Percentiles rank a stretch among this genome's conserved stretches.
phyloP scores from a whole-genome alignment of 2,113 vertebrate genomes.

The Chunga burmeisteri region DNA sequence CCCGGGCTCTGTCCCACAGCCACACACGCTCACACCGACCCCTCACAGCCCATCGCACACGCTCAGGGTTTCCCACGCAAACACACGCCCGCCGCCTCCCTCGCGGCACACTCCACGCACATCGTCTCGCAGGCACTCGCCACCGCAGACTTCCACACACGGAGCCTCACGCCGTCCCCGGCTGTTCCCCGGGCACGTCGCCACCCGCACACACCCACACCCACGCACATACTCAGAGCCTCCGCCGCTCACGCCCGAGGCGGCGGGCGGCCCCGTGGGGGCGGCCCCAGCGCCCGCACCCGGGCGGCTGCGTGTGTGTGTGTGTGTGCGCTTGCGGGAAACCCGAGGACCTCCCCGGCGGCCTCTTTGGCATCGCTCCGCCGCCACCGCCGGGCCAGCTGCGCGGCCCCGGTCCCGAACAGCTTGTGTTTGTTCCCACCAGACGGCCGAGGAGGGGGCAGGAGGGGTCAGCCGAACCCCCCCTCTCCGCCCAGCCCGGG shows the following conservation, averaged over 20 bases:
- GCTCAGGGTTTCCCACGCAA: background rate
- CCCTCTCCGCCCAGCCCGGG: background rate
- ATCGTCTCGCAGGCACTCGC: background rate
- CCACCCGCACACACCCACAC: background rate
- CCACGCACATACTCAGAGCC: background rate
- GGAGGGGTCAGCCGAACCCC: background rate
- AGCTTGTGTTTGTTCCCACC: conserved; percentile 31
- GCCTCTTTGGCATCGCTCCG: conserved; percentile 21
- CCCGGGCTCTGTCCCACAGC: background rate
- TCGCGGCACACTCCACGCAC: background rate
- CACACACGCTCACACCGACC: background rate
- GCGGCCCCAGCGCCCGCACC: background rate
- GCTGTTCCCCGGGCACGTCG: background rate
- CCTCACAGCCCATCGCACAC: background rate
- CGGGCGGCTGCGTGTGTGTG: background rate
- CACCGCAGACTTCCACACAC: background rate
- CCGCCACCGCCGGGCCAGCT: conserved; percentile 32
- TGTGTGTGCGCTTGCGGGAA: conserved; percentile 25
- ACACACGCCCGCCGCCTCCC: background rate
- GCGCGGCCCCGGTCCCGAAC: background rate
- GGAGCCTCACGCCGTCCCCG: background rate
- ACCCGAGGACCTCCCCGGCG: background rate
- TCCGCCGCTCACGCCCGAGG: background rate
- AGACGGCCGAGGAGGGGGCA: background rate
- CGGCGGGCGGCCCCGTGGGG: background rate